Conservation (phyloP, 2,113 vertebrate species). For the Rhagologus leucostigma region DNA sequence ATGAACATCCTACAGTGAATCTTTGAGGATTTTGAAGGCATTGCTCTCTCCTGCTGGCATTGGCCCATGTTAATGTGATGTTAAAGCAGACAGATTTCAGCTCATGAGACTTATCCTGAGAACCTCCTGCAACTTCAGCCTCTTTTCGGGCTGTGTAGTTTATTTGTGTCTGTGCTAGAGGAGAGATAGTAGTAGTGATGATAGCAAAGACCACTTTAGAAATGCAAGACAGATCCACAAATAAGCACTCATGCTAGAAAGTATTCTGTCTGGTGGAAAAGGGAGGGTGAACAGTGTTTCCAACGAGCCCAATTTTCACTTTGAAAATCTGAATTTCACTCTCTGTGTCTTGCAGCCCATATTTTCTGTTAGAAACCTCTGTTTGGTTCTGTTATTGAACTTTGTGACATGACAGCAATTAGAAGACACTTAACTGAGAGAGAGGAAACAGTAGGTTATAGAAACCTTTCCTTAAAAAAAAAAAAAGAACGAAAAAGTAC, state of each 20-base stretch:
- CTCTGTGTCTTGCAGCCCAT: neutral
- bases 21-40: neutral
- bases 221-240: neutral
- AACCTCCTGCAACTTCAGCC: neutral
- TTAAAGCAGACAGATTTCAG: neutral
- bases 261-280: neutral
- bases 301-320: neutral
- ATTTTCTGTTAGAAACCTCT: neutral
- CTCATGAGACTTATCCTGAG: neutral
- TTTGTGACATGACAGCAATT: neutral
- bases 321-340: neutral
- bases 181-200: neutral
- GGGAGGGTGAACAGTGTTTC: neutral
- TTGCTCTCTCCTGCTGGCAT: neutral
- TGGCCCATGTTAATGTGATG: neutral
- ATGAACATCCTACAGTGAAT: neutral
- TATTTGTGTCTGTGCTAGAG: neutral
- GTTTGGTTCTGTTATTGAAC: neutral
- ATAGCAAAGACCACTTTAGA: neutral
- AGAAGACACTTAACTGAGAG: neutral
- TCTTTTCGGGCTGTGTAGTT: neutral
- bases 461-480: neutral
- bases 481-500: neutral
- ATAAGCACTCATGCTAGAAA: neutral
- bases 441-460: neutral